Conservation (phyloP, 2,113 vertebrate species). For the Peromyscus maniculatus region DNA sequence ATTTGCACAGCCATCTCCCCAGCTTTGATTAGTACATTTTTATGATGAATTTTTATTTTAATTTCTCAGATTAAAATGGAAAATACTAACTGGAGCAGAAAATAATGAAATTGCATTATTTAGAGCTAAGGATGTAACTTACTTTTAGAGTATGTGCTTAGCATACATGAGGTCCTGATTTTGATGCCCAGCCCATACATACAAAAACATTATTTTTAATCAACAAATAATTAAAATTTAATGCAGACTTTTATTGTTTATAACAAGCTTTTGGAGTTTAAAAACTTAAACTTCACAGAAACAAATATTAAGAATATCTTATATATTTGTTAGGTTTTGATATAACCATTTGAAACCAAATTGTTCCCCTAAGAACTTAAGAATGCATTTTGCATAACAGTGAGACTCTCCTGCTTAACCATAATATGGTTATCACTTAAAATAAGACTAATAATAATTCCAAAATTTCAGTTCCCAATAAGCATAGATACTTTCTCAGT, state of each 20-base stretch:
- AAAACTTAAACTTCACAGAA: conserved; percentile 32
- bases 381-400: conserved; percentile 28
- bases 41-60: conserved; percentile 40
- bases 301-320: not conserved
- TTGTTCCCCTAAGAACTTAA: conserved; percentile 36
- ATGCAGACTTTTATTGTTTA: conserved; percentile 22
- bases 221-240: conserved; percentile 40
- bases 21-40: conserved; percentile 8
- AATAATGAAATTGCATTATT: conserved; percentile 54
- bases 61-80: conserved; percentile 8
- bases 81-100: conserved; percentile 53
- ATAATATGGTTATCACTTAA: conserved; percentile 33
- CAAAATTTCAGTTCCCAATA: conserved; percentile 28
- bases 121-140: not conserved
- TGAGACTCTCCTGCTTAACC: not conserved
- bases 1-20: not conserved
- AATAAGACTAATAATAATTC: conserved; percentile 52
- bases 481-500: conserved; percentile 25
- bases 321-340: conserved; percentile 36
- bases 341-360: conserved; percentile 46
- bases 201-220: conserved; percentile 40
- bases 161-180: not conserved
- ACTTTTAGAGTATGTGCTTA: not conserved
- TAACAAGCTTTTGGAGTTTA: conserved; percentile 39
- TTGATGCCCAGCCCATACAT: not conserved